Conservation (phyloP, 2,797 vertebrate species). For the Arnoldichthys spilopterus region DNA sequence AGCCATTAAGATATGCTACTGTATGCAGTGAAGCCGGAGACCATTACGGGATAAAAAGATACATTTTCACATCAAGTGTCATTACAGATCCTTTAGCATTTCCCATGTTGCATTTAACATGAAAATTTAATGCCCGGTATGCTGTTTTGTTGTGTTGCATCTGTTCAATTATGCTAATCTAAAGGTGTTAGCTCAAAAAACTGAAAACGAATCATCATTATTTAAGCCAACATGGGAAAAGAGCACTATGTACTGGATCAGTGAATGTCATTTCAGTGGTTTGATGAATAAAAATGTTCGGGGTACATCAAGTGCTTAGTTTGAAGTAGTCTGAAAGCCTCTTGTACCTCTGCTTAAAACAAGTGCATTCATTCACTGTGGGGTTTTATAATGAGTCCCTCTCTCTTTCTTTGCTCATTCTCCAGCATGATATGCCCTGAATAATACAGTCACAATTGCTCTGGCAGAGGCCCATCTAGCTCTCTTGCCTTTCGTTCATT, state of each 20-base stretch:
- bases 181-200: conserved; percentile 64
- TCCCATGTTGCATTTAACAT: conserved; percentile 65
- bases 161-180: conserved; percentile 71
- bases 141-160: conserved; percentile 65
- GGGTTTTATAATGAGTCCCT: conserved; percentile 57
- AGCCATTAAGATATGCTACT: conserved; percentile 36
- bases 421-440: conserved; percentile 47
- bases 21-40: conserved; percentile 29
- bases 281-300: conserved; percentile 57
- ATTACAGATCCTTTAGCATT: conserved; percentile 68
- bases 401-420: conserved; percentile 53
- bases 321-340: conserved; percentile 61
- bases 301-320: conserved; percentile 58
- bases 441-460: conserved; percentile 52
- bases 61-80: conserved; percentile 69
- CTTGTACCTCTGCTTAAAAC: conserved; percentile 55
- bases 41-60: conserved; percentile 30
- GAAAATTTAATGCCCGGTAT: conserved; percentile 66
- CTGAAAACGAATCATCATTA: conserved; percentile 60
- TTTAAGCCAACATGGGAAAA: conserved; percentile 57
- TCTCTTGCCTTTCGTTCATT: conserved; percentile 52
- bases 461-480: conserved; percentile 50
- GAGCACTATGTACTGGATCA: conserved; percentile 46
- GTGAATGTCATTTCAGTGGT: conserved; percentile 57
- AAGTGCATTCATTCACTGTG: conserved; percentile 57